Conservation (phyloP, 2,888 invertebrate genomes). For the Scrobipalpa atriplicella region DNA sequence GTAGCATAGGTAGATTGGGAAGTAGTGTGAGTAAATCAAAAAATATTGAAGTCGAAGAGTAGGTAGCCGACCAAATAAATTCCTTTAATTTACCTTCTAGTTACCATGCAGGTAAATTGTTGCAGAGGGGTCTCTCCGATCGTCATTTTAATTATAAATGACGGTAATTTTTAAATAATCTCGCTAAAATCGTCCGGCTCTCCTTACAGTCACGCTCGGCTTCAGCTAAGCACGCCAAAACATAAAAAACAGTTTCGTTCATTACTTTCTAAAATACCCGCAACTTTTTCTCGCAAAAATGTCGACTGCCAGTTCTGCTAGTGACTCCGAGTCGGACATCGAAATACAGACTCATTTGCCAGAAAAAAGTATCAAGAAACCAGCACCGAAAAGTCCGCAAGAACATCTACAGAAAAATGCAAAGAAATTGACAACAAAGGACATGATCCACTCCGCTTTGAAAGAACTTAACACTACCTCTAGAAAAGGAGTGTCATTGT, state of each 20-base stretch:
- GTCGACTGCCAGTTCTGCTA: background rate
- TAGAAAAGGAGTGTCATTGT: constrained; percentile 66
- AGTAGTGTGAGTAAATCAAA: too few species aligned
- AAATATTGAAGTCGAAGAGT: too few species aligned
- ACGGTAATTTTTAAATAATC: background rate
- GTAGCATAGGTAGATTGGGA: too few species aligned
- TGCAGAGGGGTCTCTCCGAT: too few species aligned
- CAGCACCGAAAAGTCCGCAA: constrained; percentile 33
- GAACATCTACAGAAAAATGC: constrained; percentile 33
- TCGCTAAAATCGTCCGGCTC: background rate
- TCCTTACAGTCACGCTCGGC: background rate
- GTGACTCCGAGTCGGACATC: constrained; percentile 42
- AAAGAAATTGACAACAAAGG: constrained; percentile 60
- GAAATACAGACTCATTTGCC: constrained; percentile 46
- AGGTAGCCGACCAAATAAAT: too few species aligned
- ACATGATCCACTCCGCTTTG: constrained; percentile 64
- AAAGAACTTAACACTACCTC: constrained; percentile 47
- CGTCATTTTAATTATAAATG: background rate
- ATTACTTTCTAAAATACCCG: background rate
- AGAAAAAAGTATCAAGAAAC: constrained; percentile 43
- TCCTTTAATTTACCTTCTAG: too few species aligned
- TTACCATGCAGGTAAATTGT: too few species aligned
- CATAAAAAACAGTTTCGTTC: background rate
- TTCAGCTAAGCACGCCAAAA: background rate
- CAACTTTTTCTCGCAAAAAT: background rate